Percentiles rank a stretch among this genome's conserved stretches.
Evolutionary conservation across 2,113 vertebrate species (phyloP).

Genomic region (Parus major): DNA sequence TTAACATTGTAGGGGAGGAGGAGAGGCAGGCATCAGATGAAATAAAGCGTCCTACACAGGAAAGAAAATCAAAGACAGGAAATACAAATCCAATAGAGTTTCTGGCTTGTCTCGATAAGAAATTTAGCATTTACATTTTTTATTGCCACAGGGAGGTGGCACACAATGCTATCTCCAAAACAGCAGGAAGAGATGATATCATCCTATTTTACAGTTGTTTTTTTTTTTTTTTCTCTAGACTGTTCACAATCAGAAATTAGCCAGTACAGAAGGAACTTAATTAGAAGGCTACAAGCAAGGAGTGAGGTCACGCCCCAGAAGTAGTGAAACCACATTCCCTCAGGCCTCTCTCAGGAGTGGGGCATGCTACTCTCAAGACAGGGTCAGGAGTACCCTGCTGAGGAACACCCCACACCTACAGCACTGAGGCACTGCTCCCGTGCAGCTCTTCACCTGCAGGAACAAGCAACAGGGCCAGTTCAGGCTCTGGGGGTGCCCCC

Average conservation of each 20-base stretch:
- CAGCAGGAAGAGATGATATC: slow-evolving; percentile 41
- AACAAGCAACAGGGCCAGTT: background rate
- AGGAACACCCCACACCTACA: accelerated
- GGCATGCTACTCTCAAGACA: background rate
- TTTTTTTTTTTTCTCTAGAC: background rate
- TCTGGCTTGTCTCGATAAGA: slow-evolving; percentile 8
- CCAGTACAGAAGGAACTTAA: background rate
- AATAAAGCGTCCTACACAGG: background rate
- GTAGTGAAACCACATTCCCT: background rate
- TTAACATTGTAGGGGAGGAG: background rate
- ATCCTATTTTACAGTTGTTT: background rate
- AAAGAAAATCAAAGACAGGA: slow-evolving; percentile 19
- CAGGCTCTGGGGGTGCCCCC: background rate
- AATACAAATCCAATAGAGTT: slow-evolving; percentile 11
- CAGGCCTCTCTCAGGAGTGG: background rate
- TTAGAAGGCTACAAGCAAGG: background rate
- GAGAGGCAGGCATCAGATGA: background rate
- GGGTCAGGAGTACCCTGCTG: accelerated
- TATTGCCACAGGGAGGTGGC: slow-evolving; percentile 13
- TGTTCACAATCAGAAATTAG: background rate
- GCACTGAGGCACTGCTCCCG: background rate
- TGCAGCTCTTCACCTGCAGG: background rate
- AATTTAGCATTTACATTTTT: slow-evolving; percentile 26
- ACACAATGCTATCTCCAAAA: slow-evolving; percentile 25
- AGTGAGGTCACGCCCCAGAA: background rate